Percentiles rank a stretch among this genome's conserved stretches.
Evolutionary conservation across 2,797 vertebrate species (phyloP).

Genomic region (Enteromius viviparus): DNA sequence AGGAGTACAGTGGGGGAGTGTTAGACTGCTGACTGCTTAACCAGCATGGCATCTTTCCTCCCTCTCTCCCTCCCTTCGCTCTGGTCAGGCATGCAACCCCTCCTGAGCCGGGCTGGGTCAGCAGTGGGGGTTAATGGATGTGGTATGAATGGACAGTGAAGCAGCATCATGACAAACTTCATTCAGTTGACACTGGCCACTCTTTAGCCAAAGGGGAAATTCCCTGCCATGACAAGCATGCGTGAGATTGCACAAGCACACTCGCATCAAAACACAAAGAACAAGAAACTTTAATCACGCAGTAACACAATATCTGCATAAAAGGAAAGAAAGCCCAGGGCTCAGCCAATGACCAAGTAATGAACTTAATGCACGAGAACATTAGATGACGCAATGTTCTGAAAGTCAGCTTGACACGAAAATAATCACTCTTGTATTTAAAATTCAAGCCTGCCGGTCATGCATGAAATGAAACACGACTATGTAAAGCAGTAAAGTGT

Average conservation of each 20-base stretch:
- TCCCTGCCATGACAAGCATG: constrained; percentile 32
- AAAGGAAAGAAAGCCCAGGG: background rate
- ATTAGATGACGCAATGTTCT: constrained; percentile 25
- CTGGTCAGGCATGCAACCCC: constrained; percentile 41
- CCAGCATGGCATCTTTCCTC: constrained; percentile 49
- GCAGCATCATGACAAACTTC: constrained; percentile 50
- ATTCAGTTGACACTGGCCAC: constrained; percentile 34
- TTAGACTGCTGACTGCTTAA: constrained; percentile 54
- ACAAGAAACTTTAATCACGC: background rate
- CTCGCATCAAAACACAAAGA: constrained; percentile 17
- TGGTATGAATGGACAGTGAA: constrained; percentile 60
- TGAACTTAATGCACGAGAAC: constrained; percentile 1
- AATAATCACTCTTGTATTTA: constrained; percentile 6
- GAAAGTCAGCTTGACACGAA: background rate
- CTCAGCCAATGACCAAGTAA: constrained; percentile 2
- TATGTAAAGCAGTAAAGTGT: background rate
- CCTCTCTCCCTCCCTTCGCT: constrained; percentile 23
- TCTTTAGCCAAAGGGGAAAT: constrained; percentile 36
- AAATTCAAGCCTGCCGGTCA: constrained; percentile 13
- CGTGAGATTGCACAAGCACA: constrained; percentile 6
- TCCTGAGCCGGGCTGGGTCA: constrained; percentile 36
- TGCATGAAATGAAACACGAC: constrained; percentile 22
- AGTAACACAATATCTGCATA: constrained; percentile 17
- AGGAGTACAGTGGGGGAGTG: constrained; percentile 66
- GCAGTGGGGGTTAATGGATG: constrained; percentile 54